phyloP scores from a whole-genome alignment of 64 coral and sea anemone genomes.

The Porites lutea region DNA sequence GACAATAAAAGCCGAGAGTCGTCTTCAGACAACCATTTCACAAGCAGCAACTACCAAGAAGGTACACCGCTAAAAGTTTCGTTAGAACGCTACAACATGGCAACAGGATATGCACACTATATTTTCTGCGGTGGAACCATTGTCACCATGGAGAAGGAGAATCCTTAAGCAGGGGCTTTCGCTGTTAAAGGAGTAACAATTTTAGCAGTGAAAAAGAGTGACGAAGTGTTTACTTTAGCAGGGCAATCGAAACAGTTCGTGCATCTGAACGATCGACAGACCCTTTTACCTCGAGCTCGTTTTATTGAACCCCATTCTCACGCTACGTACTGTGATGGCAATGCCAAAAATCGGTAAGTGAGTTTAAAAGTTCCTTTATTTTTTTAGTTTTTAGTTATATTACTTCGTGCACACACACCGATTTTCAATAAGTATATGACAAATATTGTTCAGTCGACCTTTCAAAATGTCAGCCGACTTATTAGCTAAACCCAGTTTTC shows the following conservation, averaged over 20 bases:
- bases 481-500: too few species aligned
- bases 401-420: too few species aligned
- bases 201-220: constrained; percentile 3
- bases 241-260: constrained; percentile 28
- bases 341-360: neutral
- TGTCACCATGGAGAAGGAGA: constrained; percentile 49
- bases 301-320: constrained; percentile 72
- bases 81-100: too few species aligned
- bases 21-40: too few species aligned
- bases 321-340: neutral
- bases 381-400: too few species aligned
- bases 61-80: too few species aligned
- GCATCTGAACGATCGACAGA: neutral
- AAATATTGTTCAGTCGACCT: too few species aligned
- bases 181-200: constrained; percentile 25
- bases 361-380: neutral
- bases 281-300: constrained; percentile 70
- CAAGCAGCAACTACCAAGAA: too few species aligned
- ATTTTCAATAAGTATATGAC: too few species aligned
- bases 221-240: constrained; percentile 35
- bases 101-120: neutral
- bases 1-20: too few species aligned
- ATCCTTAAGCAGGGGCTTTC: constrained; percentile 36
- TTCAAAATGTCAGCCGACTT: too few species aligned
- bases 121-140: constrained; percentile 56